Evolutionary conservation across 2,113 vertebrate species (phyloP).

Genomic region (Microcebus jonahi): DNA sequence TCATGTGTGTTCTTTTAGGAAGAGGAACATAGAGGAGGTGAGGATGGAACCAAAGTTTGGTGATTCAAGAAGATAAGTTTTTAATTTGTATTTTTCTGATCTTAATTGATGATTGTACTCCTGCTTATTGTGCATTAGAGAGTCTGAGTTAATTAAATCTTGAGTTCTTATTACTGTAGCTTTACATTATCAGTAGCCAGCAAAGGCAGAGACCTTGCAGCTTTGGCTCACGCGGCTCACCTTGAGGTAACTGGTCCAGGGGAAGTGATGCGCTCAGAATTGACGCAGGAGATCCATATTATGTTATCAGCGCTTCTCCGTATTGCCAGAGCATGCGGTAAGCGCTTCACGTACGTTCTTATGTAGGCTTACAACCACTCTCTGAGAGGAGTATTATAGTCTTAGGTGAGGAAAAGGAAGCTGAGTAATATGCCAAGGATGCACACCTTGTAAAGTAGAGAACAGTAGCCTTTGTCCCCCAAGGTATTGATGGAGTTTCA

Average conservation of each 20-base stretch:
- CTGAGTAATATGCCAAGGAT: background rate
- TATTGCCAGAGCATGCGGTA: background rate
- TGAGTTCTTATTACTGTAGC: background rate
- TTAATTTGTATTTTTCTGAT: constrained; percentile 45
- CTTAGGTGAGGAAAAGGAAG: background rate
- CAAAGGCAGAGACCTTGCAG: background rate
- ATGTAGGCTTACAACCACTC: background rate
- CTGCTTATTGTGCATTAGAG: background rate
- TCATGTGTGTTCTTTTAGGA: constrained; percentile 23
- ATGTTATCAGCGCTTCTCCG: background rate
- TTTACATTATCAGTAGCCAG: background rate
- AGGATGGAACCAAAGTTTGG: background rate
- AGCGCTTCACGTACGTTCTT: background rate
- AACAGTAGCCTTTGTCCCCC: background rate
- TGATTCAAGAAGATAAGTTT: constrained; percentile 44
- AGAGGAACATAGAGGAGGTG: background rate
- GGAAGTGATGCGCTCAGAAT: background rate
- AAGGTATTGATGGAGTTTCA: background rate
- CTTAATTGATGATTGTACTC: background rate
- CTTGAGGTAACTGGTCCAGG: background rate
- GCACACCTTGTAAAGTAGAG: background rate
- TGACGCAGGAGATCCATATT: background rate
- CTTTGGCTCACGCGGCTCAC: background rate
- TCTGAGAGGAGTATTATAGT: background rate
- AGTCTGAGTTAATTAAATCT: background rate